Base-by-base conservation (phyloP, 2,888 invertebrate genomes). In the Fissipunctia ypsillon region DNA sequence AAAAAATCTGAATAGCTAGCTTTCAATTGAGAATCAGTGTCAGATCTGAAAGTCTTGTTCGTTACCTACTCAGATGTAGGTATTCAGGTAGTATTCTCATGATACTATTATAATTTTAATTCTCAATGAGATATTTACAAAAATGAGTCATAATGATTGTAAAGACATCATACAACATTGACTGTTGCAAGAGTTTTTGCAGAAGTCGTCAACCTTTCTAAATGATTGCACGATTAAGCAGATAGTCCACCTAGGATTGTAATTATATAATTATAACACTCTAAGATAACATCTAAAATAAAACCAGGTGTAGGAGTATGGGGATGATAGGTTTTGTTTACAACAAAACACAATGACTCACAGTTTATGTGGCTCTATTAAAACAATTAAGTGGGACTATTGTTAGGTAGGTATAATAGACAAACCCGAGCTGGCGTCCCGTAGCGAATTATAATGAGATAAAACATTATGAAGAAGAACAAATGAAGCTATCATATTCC, bases 311-410 rank as follows among this genome's bases (percentile, higher is more conserved):
- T 90, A 86, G 87, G 78, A 84, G 81, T 75, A 78, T 78, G 81
- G 91, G 93, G 93, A 91, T 91, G 93, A 93, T 93, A 89, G 86
- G 88, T 90, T 90, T 90, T 84, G 86, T 88, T 68, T 84, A 82
- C 90, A 91, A 95, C 95, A 95, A 96, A 92, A 88, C 90, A 90
- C 86, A 91, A 93, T 96, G 96, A 96, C 95, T 95, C 79, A 93
- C 88, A 90, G 88, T 92, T 94, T 90, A 81, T 89, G 84, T 84
- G 84, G 87, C 89, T 93, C 93, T 92, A 96, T 95, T 96, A 96
- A 96, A 96, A 96, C 95, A 95, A 95, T 96, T 96, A 95, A 95
- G 93, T 90, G 87, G 88, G 74, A 86, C 93, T 89, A 94, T 95
- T 95, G 96, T 95, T 87, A 89, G 87, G 86, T 87, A 89, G 87